A percentile compares a stretch with the other conserved stretches of the same genome.
Evolutionary conservation across 2,797 vertebrate genomes (phyloP).

Genomic region (Nasua narica): DNA sequence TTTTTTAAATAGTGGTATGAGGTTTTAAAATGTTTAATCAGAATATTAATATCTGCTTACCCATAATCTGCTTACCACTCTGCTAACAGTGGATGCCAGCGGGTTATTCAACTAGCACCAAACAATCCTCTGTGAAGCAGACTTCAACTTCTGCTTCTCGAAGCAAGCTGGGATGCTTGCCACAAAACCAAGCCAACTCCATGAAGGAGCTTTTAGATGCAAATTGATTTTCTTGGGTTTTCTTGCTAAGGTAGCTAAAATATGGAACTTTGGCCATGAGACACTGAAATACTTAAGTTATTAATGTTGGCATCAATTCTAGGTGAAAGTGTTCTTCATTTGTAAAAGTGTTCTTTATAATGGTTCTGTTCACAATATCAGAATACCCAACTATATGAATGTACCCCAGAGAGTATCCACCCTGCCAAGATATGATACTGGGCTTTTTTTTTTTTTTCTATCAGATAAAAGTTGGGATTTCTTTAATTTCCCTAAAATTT

Average conservation of each 20-base stretch:
- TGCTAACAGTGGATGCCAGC: slow-evolving; percentile 70
- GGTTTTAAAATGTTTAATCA: slow-evolving; percentile 59
- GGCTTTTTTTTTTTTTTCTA: background rate
- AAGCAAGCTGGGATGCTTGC: slow-evolving; percentile 81
- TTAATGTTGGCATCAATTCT: slow-evolving; percentile 66
- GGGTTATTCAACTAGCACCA: slow-evolving; percentile 78
- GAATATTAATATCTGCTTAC: slow-evolving; percentile 73
- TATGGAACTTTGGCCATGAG: slow-evolving; percentile 69
- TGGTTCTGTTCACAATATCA: background rate
- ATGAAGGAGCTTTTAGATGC: slow-evolving; percentile 81
- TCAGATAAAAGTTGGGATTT: background rate
- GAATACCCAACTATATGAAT: background rate
- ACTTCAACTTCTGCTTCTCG: slow-evolving; percentile 77
- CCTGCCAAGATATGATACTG: background rate
- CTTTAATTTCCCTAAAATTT: background rate
- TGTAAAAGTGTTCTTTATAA: slow-evolving; percentile 66
- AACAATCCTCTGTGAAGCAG: slow-evolving; percentile 76
- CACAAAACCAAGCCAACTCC: slow-evolving; percentile 80
- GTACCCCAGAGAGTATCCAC: background rate
- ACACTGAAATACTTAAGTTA: slow-evolving; percentile 69
- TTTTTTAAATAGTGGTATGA: slow-evolving; percentile 43
- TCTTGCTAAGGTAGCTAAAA: slow-evolving; percentile 82
- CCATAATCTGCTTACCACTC: slow-evolving; percentile 67
- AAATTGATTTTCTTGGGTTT: slow-evolving; percentile 81
- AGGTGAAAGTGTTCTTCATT: slow-evolving; percentile 55